Conservation (phyloP, 1,140 invertebrate species). For the Trissolcus basalis region DNA sequence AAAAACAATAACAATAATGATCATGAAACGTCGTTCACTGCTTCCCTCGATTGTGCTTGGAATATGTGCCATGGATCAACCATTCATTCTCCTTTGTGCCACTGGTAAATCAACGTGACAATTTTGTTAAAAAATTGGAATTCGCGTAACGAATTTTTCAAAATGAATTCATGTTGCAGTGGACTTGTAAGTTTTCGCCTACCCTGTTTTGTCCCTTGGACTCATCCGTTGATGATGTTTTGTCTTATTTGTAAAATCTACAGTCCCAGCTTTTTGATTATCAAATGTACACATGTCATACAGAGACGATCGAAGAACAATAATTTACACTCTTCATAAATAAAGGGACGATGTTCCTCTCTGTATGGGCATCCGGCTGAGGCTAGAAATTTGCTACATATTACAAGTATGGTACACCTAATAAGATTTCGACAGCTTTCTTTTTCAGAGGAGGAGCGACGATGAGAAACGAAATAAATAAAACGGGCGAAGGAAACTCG, state of each 20-base stretch:
- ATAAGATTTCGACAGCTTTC: slow-evolving; percentile 35
- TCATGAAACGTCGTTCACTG: too few species aligned
- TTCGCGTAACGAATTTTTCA: too few species aligned
- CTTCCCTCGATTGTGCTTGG: too few species aligned
- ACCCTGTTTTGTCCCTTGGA: slow-evolving; percentile 42
- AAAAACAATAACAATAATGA: too few species aligned
- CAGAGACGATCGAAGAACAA: slow-evolving; percentile 10
- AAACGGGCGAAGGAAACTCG: slow-evolving; percentile 34
- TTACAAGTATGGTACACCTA: too few species aligned
- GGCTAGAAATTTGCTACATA: slow-evolving; percentile 3
- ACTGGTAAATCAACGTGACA: not conserved
- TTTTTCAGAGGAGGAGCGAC: slow-evolving; percentile 7
- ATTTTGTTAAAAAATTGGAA: too few species aligned
- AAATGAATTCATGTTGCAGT: not conserved
- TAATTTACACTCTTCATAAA: slow-evolving; percentile 27
- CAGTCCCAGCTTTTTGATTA: slow-evolving; percentile 14
- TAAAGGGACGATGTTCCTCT: slow-evolving; percentile 16
- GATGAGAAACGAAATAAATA: slow-evolving; percentile 16
- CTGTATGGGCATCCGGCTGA: slow-evolving; percentile 7
- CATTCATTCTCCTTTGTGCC: too few species aligned
- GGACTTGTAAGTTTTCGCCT: slow-evolving; percentile 10
- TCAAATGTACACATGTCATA: slow-evolving; percentile 27
- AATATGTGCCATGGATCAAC: too few species aligned
- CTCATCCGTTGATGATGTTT: slow-evolving; percentile 1
- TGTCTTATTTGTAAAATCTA: slow-evolving; percentile 33